Conservation (phyloP, 2,888 invertebrate genomes). For the Pseudococcus longispinus region DNA sequence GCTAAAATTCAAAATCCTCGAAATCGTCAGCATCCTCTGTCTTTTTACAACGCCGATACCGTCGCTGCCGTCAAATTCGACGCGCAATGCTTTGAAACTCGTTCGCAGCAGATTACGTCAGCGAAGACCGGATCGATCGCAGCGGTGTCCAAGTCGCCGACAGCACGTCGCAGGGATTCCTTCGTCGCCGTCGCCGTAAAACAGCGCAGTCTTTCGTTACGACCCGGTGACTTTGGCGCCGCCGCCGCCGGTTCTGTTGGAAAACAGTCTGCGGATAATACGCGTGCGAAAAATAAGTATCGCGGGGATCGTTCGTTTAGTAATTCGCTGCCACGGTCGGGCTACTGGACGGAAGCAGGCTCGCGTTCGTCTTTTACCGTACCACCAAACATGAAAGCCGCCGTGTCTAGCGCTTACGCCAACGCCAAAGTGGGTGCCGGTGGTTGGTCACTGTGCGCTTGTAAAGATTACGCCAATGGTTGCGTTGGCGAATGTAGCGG, state of each 20-base stretch:
- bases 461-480: neutral
- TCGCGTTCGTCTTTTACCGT: neutral
- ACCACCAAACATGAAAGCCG: neutral
- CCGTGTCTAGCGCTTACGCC: neutral
- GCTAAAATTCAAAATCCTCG: conserved; percentile 86
- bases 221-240: neutral
- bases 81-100: conserved; percentile 59
- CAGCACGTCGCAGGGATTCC: too few relatives aligned
- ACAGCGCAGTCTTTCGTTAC: conserved; percentile 22
- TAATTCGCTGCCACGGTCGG: conserved; percentile 35
- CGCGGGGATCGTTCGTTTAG: neutral
- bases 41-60: conserved; percentile 67
- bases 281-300: neutral
- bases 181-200: neutral
- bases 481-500: neutral
- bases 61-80: conserved; percentile 61
- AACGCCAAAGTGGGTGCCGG: neutral
- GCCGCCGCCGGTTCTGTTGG: neutral
- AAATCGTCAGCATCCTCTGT: conserved; percentile 79
- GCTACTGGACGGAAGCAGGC: neutral
- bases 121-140: too few relatives aligned
- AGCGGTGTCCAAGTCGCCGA: neutral
- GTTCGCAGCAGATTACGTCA: too few relatives aligned
- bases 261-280: neutral
- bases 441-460: neutral